Conservation (phyloP, 2,113 vertebrate genomes). For the Parotia lawesii region DNA sequence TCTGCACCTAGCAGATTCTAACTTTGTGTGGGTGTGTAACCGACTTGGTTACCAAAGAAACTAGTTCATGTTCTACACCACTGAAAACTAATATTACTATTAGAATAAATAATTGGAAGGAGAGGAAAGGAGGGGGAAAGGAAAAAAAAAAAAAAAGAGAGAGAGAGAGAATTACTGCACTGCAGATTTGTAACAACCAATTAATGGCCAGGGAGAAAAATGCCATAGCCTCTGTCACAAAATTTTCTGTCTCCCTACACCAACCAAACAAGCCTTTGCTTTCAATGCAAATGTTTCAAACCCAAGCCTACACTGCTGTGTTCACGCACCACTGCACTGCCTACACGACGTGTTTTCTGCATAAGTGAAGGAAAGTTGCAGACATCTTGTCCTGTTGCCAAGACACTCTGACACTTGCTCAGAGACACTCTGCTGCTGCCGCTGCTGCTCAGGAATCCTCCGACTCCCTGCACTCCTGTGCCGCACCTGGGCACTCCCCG, state of each 20-base stretch:
- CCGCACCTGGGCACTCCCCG: background rate
- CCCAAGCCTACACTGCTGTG: background rate
- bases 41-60: conserved; percentile 77
- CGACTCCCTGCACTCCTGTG: background rate
- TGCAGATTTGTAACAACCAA: conserved; percentile 73
- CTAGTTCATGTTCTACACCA: conserved; percentile 69
- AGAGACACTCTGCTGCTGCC: background rate
- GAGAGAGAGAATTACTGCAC: conserved; percentile 50
- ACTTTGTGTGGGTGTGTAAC: conserved; percentile 73
- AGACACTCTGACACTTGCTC: conserved; percentile 50
- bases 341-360: conserved; percentile 33
- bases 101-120: conserved; percentile 65
- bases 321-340: conserved; percentile 53
- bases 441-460: conserved; percentile 1
- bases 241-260: conserved; percentile 25
- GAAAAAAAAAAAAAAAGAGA: background rate
- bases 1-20: conserved; percentile 67
- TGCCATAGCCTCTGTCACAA: conserved; percentile 49
- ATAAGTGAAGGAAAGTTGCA: conserved; percentile 57
- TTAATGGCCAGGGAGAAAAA: conserved; percentile 66
- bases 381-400: conserved; percentile 51
- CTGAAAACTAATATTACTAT: conserved; percentile 70
- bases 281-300: conserved; percentile 34
- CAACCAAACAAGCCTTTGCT: conserved; percentile 21
- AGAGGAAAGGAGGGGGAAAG: background rate